Percentiles rank a stretch among this genome's conserved stretches.
phyloP scores from a whole-genome alignment of 2,797 vertebrate genomes.

The Phalloptychus januarius region DNA sequence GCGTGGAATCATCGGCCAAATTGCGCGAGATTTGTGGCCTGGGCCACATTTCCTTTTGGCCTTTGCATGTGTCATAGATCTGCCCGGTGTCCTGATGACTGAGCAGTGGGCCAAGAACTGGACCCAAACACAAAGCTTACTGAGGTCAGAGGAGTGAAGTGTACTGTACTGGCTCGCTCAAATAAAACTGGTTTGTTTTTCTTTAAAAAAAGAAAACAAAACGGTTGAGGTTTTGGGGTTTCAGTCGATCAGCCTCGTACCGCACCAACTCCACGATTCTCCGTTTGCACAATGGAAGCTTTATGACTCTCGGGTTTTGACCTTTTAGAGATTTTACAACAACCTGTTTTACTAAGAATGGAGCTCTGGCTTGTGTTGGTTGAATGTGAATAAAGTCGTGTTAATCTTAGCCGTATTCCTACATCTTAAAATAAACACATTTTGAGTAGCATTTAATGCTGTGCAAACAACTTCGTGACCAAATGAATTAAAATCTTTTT shows the following conservation, averaged over 20 bases:
- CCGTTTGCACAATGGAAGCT: slow-evolving; percentile 67
- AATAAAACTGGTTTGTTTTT: slow-evolving; percentile 79
- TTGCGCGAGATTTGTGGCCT: slow-evolving; percentile 62
- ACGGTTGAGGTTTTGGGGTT: slow-evolving; percentile 75
- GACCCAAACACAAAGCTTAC: slow-evolving; percentile 69
- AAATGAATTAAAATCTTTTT: neutral
- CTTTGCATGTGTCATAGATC: slow-evolving; percentile 64
- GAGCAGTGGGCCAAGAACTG: slow-evolving; percentile 66
- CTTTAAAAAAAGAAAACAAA: slow-evolving; percentile 54
- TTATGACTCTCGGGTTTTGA: slow-evolving; percentile 61
- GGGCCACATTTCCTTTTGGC: slow-evolving; percentile 65
- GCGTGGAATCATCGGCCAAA: slow-evolving; percentile 56
- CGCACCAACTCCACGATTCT: slow-evolving; percentile 66
- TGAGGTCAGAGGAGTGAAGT: slow-evolving; percentile 75
- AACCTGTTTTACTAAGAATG: slow-evolving; percentile 60
- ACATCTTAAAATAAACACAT: neutral
- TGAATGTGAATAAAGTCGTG: slow-evolving; percentile 64
- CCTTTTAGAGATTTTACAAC: slow-evolving; percentile 67
- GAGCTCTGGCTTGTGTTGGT: slow-evolving; percentile 54
- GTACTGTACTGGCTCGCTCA: slow-evolving; percentile 66
- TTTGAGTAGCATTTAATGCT: slow-evolving; percentile 17
- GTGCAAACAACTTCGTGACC: slow-evolving; percentile 17
- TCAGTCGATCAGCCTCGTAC: slow-evolving; percentile 69
- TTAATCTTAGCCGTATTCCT: neutral
- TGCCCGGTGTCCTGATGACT: slow-evolving; percentile 48